These are phyloP conservation scores for Chaitophorus viminalis DNA, from an alignment of 2,888 invertebrate species.

Conservation along the genomic window DNA sequence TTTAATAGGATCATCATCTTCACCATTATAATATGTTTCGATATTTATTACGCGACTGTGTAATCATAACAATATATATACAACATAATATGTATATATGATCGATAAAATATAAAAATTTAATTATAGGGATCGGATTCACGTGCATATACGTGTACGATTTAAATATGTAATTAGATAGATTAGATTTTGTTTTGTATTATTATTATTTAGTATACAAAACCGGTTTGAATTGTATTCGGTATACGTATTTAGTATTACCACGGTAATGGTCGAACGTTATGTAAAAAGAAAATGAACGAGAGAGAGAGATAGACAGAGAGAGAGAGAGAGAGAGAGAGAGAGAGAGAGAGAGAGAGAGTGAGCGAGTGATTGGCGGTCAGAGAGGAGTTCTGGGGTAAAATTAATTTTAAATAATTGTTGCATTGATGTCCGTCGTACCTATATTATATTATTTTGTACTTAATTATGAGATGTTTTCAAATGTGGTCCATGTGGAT, in stretches of 20 bases:
- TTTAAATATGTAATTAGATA: slow-evolving; percentile 44
- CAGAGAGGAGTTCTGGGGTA: not conserved
- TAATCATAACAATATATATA: slow-evolving; percentile 1
- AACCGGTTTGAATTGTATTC: slow-evolving; percentile 44
- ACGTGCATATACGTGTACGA: slow-evolving; percentile 1
- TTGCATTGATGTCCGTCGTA: slow-evolving; percentile 21
- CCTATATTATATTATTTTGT: slow-evolving; percentile 5
- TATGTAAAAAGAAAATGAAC: not conserved
- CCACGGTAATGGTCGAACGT: not conserved
- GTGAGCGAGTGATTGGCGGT: not conserved
- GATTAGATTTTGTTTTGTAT: slow-evolving; percentile 35
- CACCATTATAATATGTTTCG: not conserved
- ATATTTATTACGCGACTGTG: not conserved
- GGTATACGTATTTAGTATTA: not conserved
- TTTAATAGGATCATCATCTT: not conserved
- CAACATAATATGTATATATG: not conserved
- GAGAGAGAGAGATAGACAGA: no score
- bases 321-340: not conserved
- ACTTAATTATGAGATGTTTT: slow-evolving; percentile 40
- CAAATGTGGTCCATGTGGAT: slow-evolving; percentile 22
- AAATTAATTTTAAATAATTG: slow-evolving; percentile 39
- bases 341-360: not conserved
- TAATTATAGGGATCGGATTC: slow-evolving; percentile 51
- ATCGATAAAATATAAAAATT: slow-evolving; percentile 36
- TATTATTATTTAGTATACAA: not conserved